Evolutionary conservation across 2,888 invertebrate species (phyloP).

Genomic region (Apodemia duryi): DNA sequence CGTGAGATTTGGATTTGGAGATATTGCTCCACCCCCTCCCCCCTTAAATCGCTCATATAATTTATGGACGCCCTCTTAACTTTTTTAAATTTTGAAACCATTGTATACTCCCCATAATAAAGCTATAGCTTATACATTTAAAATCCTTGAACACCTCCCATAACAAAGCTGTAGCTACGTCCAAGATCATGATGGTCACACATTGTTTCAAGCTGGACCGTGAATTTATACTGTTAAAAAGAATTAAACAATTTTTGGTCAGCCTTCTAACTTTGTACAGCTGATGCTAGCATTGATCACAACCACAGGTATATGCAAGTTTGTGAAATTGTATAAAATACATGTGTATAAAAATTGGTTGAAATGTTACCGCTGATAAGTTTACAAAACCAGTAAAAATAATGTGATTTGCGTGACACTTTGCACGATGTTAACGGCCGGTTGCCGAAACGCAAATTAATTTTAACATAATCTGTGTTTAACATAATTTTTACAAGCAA

Average conservation of each 20-base stretch:
- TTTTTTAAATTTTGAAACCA: too few species aligned
- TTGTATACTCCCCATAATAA: too few species aligned
- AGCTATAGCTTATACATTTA: too few species aligned
- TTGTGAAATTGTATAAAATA: background rate
- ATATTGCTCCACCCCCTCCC: too few species aligned
- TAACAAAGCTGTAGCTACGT: too few species aligned
- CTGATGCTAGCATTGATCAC: constrained; percentile 63
- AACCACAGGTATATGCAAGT: background rate
- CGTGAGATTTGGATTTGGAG: too few species aligned
- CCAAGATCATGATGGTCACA: background rate
- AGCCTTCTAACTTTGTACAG: constrained; percentile 52
- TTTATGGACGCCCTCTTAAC: too few species aligned
- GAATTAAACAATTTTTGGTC: constrained; percentile 46
- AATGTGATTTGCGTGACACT: background rate
- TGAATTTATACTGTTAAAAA: constrained; percentile 34
- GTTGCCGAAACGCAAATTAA: too few species aligned
- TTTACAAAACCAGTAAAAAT: background rate
- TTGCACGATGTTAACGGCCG: background rate
- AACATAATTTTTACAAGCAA: too few species aligned
- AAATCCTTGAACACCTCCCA: too few species aligned
- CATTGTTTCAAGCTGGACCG: constrained; percentile 25
- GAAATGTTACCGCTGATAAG: background rate
- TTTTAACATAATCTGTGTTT: too few species aligned
- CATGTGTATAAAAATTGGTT: background rate
- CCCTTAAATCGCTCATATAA: too few species aligned